These are phyloP conservation scores for Ametastegia equiseti DNA, from an alignment of 2,888 invertebrate species.

Conservation along the genomic window DNA sequence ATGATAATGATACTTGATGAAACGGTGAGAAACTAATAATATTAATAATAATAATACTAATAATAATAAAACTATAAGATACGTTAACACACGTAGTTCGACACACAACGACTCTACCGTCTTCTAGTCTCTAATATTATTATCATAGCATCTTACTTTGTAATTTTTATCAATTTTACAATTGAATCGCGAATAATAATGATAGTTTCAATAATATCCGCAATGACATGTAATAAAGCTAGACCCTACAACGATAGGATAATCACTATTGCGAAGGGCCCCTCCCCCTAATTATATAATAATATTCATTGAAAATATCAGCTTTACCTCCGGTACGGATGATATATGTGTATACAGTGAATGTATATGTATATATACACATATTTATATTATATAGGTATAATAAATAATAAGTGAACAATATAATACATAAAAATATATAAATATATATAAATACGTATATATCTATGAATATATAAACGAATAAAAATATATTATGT, in stretches of 20 bases:
- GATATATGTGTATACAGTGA: slow-evolving; percentile 30
- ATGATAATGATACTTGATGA: slow-evolving; percentile 6
- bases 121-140: slow-evolving; percentile 61
- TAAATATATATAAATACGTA: background rate
- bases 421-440: slow-evolving; percentile 11
- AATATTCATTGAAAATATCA: slow-evolving; percentile 57
- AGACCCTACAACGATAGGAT: background rate
- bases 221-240: slow-evolving; percentile 42
- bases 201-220: slow-evolving; percentile 56
- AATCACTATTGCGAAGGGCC: slow-evolving; percentile 18
- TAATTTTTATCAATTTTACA: slow-evolving; percentile 62
- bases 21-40: background rate
- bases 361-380: background rate
- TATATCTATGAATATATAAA: background rate
- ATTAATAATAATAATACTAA: background rate
- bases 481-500: slow-evolving; percentile 10
- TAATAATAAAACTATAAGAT: background rate
- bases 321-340: slow-evolving; percentile 53
- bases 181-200: slow-evolving; percentile 44
- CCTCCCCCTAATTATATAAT: no score
- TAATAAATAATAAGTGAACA: background rate
- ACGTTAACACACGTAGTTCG: slow-evolving; percentile 51
- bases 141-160: slow-evolving; percentile 57
- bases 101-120: slow-evolving; percentile 70
- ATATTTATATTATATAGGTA: background rate